Evolutionary conservation across 1,140 invertebrate genomes (phyloP), one percentile per base, ranked within the genome.

Genomic region (Planococcus citri): DNA sequence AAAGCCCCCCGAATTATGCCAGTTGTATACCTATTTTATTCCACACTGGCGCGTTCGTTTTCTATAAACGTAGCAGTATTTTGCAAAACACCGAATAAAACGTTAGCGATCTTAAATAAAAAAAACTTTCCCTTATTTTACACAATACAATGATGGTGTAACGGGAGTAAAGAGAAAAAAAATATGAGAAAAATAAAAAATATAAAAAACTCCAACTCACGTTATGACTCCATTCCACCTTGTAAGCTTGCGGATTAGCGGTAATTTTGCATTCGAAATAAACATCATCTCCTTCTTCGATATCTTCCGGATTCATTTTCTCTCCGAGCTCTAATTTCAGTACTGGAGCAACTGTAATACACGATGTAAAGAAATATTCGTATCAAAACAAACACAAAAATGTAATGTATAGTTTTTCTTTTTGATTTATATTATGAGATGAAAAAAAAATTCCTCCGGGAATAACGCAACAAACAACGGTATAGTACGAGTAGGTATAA

Each of bases 221-320:
- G 78, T 94, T 92, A 79, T 94, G 92, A 76, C 90, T 90, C 91
- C 91, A 94, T 51, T 90, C 82, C 73, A 94, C 88, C 86, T 92
- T 92, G 77, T 92, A 91, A 74, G 89, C 87, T 60, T 82, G 81
- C 8, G 91, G 91, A 82, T 94, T 94, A 70, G 91, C 87, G 75
- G 87, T 84, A 71, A 94, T 87, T 76, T 88, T 87, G 79, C 92
- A 94, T 78, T 90, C 90, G 76, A 94, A 92, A 77, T 94, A 94
- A 69, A 93, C 91, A 79, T 94, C 90, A 76, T 92, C 89, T 57
- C 88, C 90, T 80, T 94, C 91, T 77, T 91, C 89, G 73, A 94
- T 93, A 78, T 92, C 88, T 73, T 89, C 85, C 0, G 90, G 89
- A 81, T 92, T 91, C 78, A 93, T 83, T 77, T 87, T 90, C n/a